Evolutionary conservation across 2,797 vertebrate genomes (phyloP).

Genomic region (Pseudochirops corinnae): DNA sequence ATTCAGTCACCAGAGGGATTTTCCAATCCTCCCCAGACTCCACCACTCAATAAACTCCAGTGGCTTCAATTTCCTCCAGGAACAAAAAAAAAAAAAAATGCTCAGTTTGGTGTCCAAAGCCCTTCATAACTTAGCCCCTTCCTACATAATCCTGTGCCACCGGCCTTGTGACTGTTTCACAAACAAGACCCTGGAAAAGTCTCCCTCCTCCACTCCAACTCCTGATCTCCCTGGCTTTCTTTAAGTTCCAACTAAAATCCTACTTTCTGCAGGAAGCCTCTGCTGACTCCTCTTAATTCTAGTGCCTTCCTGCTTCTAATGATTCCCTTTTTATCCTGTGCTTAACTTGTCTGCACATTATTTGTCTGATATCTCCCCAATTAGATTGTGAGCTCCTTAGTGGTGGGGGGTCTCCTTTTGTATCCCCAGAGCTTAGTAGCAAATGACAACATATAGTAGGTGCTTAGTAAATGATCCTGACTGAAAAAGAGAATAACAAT

Average conservation of each 20-base stretch:
- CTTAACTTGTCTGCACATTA: background rate
- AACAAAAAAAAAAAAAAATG: background rate
- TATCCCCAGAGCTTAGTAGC: background rate
- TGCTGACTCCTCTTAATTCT: background rate
- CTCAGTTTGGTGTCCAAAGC: background rate
- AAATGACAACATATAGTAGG: background rate
- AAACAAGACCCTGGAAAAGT: background rate
- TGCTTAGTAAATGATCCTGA: background rate
- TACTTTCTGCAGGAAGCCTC: background rate
- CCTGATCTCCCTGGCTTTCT: background rate
- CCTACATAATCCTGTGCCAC: background rate
- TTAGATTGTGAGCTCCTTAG: background rate
- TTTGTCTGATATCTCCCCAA: background rate
- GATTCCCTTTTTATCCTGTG: background rate
- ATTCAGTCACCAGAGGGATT: background rate
- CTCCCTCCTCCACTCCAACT: background rate
- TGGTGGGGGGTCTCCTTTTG: background rate
- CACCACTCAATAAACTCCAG: background rate
- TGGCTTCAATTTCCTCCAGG: background rate
- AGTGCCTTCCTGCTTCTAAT: background rate
- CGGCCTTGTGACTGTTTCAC: background rate
- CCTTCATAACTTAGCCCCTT: background rate
- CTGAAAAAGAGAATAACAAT: background rate
- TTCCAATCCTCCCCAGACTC: background rate
- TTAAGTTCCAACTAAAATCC: background rate